Evolutionary conservation across 2,797 vertebrate genomes (phyloP).

Genomic region (Ctenosaura bakeri): DNA sequence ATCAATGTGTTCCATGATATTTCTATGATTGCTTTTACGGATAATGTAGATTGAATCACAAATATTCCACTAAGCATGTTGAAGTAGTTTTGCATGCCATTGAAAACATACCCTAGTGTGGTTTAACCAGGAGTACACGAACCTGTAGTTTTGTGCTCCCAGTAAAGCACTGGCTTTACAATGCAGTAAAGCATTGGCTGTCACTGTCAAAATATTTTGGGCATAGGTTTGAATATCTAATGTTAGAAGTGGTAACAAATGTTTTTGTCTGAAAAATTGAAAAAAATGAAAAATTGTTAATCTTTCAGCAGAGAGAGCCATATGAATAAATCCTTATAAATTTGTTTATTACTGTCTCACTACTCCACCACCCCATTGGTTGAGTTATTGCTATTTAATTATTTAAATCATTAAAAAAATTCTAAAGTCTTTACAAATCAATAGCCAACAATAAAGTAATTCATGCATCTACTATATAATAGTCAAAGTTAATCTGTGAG

Average conservation of each 20-base stretch:
- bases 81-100: background rate
- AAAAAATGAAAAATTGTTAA: background rate
- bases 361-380: background rate
- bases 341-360: background rate
- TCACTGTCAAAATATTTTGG: background rate
- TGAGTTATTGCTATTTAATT: background rate
- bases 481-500: no score
- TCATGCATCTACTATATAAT: background rate
- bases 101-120: background rate
- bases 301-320: background rate
- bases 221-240: background rate
- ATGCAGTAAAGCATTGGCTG: no score
- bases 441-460: background rate
- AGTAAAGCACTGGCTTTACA: no score
- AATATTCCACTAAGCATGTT: background rate
- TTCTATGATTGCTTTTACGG: background rate
- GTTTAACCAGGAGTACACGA: background rate
- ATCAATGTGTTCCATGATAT: background rate
- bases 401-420: background rate
- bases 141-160: background rate
- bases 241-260: background rate
- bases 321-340: background rate
- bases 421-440: background rate
- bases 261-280: background rate
- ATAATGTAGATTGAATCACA: background rate